Evolutionary conservation across 1,140 invertebrate genomes (phyloP).

Genomic region (Tetranychus urticae): DNA sequence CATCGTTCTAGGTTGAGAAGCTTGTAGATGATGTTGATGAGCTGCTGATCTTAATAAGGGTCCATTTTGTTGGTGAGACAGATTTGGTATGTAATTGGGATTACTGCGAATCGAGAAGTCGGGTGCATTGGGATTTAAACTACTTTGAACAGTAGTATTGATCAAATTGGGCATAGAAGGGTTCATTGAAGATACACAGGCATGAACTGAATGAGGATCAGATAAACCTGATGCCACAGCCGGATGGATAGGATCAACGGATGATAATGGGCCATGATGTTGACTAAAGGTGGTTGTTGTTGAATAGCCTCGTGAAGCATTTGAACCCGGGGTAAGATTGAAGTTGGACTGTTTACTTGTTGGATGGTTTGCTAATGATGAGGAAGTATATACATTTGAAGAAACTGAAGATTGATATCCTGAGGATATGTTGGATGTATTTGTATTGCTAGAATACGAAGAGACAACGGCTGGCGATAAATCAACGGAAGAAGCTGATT

Average conservation of each 20-base stretch:
- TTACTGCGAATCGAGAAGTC: conserved; percentile 31
- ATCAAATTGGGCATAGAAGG: not conserved
- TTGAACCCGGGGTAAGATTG: not conserved
- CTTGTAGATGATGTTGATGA: not conserved
- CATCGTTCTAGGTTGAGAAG: not conserved
- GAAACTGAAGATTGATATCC: not conserved
- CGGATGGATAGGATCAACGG: not conserved
- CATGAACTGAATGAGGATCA: not conserved
- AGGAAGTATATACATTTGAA: not conserved
- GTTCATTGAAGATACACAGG: too few relatives aligned
- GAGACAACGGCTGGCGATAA: too few relatives aligned
- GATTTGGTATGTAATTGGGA: not conserved
- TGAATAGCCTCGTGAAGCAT: not conserved
- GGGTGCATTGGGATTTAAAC: conserved; percentile 50
- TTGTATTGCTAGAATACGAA: not conserved
- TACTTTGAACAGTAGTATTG: not conserved
- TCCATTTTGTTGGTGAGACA: not conserved
- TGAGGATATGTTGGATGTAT: not conserved
- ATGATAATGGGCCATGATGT: not conserved
- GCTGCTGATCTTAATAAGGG: too few relatives aligned
- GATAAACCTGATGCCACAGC: not conserved
- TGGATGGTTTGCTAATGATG: not conserved
- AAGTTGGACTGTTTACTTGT: not conserved
- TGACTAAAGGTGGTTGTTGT: not conserved
- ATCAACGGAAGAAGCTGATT: too few relatives aligned